Base-by-base conservation (phyloP, 2,888 invertebrate species). In the Eretmocerus hayati region DNA sequence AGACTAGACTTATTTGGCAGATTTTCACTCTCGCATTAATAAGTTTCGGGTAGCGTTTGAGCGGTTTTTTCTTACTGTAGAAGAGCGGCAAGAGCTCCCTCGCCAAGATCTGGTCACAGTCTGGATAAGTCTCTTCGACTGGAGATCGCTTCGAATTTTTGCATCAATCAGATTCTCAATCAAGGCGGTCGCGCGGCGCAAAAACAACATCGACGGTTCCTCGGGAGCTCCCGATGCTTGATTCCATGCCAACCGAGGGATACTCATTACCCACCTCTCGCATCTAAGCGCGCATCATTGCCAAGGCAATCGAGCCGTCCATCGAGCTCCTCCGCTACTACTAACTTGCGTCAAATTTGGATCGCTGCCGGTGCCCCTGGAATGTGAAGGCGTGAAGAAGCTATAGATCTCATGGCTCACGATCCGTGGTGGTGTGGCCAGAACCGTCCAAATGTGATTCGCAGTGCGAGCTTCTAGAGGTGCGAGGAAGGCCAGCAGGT, bases 351-450 rank as follows among this genome's bases (percentile, higher is more conserved):
- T 26, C 26, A 26, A 26, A 9, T 40, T 49, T 15, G 16, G 36
- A 21, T n/a, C 36, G 35, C 20, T 33, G 16, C 3, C 31, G 16
- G 5, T 33, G n/a, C n/a, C 4, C 19, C 9, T 15, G 26, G 37
- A 48, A 48, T 43, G 32, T 33, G 42, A 32, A 42, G 41, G 46
- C 46, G 46, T 46, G 40, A 46, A 40, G 35, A 36, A 46, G 33
- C 35, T 41, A 45, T n/a, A 26, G 11, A 16, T 39, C 15, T 30
- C 26, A 26, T 26, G 26, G 15, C 19, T 18, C 36, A 36, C 45
- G n/a, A n/a, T n/a, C n/a, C n/a, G n/a, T n/a, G n/a, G n/a, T n/a
- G n/a, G n/a, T n/a, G n/a, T n/a, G n/a, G n/a, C n/a, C n/a, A n/a
- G n/a, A n/a, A n/a, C n/a, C n/a, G n/a, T n/a, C n/a, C n/a, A n/a